Evolutionary conservation across 2,113 vertebrate genomes (phyloP).

Genomic region (Carollia perspicillata): DNA sequence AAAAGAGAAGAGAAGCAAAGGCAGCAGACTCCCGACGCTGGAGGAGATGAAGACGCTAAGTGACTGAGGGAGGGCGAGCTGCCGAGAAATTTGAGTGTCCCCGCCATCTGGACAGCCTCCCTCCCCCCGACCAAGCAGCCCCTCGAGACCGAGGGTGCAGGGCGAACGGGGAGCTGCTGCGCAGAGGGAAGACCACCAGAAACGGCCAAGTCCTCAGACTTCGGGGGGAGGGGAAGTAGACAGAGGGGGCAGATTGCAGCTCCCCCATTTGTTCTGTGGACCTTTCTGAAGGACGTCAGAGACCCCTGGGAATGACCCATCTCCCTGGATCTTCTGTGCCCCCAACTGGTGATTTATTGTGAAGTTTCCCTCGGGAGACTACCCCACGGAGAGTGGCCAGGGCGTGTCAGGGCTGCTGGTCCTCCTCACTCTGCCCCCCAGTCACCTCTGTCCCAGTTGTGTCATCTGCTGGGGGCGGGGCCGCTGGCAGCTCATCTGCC

Average conservation of each 20-base stretch:
- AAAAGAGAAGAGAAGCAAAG: neutral
- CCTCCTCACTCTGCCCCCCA: neutral
- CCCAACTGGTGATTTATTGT: neutral
- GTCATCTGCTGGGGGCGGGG: neutral
- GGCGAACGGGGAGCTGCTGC: neutral
- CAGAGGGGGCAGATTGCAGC: neutral
- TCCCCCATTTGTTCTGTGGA: neutral
- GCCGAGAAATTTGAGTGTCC: conserved; percentile 70
- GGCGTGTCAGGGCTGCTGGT: neutral
- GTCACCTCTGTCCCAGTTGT: neutral
- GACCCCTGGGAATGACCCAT: neutral
- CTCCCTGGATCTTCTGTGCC: neutral
- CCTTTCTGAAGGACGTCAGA: neutral
- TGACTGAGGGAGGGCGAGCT: conserved; percentile 67
- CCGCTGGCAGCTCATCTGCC: neutral
- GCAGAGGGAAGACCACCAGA: neutral
- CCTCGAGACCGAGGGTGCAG: neutral
- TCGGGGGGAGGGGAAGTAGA: neutral
- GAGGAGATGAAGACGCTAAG: conserved; percentile 45
- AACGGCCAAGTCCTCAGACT: neutral
- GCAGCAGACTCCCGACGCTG: neutral
- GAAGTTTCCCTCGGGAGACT: neutral
- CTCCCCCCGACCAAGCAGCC: conserved; percentile 68
- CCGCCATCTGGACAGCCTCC: conserved; percentile 65
- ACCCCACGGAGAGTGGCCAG: neutral